Evolutionary conservation across 1,140 invertebrate genomes (phyloP).

Genomic region (Plodia interpunctella): DNA sequence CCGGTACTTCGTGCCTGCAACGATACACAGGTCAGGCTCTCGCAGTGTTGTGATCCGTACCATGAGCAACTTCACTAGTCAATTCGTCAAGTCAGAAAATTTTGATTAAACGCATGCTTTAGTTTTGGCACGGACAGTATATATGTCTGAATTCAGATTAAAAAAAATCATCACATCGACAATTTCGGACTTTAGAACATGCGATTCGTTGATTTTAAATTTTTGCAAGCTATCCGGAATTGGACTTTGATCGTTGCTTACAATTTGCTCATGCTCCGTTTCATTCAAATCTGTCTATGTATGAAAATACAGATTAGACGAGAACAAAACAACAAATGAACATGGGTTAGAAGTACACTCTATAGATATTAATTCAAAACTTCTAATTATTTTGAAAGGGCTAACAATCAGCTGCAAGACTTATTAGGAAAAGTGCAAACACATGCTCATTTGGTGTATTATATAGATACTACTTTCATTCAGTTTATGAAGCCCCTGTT

Average conservation of each 20-base stretch:
- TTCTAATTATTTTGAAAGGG: too few species aligned
- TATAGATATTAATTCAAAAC: slow-evolving; percentile 3
- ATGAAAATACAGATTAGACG: slow-evolving; percentile 54
- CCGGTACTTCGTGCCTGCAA: slow-evolving; percentile 98
- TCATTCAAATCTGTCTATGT: slow-evolving; percentile 40
- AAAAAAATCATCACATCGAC: too few species aligned
- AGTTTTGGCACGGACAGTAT: too few species aligned
- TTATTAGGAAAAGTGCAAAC: slow-evolving; percentile 40
- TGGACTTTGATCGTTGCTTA: neutral
- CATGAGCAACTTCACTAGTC: slow-evolving; percentile 37
- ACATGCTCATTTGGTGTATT: slow-evolving; percentile 62
- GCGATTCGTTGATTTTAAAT: neutral
- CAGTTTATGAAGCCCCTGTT: slow-evolving; percentile 1
- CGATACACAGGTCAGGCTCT: slow-evolving; percentile 69
- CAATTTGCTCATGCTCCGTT: slow-evolving; percentile 48
- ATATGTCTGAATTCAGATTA: too few species aligned
- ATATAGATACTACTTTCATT: slow-evolving; percentile 1
- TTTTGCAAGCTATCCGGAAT: neutral
- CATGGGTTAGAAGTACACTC: slow-evolving; percentile 49
- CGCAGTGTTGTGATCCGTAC: slow-evolving; percentile 25
- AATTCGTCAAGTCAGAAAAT: neutral
- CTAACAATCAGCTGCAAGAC: neutral
- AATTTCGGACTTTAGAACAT: too few species aligned
- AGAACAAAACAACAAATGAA: slow-evolving; percentile 62
- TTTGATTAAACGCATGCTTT: neutral